These are phyloP conservation scores for Alectoris magna DNA, from an alignment of 2,797 vertebrate species.

Conservation along the genomic window DNA sequence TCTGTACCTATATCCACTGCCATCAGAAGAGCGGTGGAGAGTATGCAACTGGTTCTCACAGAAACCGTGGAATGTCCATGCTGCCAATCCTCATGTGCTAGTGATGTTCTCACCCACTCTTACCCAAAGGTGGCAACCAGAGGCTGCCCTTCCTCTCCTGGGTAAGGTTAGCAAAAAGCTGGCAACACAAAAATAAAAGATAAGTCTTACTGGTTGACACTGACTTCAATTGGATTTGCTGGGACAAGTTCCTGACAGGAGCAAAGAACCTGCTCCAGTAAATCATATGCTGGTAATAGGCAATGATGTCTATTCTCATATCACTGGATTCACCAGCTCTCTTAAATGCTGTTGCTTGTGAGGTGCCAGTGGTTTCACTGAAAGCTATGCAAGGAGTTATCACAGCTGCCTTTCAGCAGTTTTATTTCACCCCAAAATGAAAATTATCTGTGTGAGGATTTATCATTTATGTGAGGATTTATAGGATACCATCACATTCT, in stretches of 20 bases:
- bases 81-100: background rate
- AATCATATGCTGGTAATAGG: background rate
- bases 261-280: background rate
- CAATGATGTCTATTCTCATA: background rate
- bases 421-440: background rate
- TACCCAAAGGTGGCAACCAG: background rate
- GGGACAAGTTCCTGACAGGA: background rate
- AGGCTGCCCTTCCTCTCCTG: background rate
- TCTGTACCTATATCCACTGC: background rate
- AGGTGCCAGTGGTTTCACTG: background rate
- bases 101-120: no score
- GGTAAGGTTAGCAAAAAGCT: background rate
- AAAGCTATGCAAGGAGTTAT: background rate
- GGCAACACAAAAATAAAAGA: fast-evolving
- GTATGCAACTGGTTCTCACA: background rate
- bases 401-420: background rate
- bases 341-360: background rate
- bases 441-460: no score
- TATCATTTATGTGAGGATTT: background rate
- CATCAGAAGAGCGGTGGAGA: fast-evolving
- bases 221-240: background rate
- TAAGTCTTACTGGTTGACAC: background rate
- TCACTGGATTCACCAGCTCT: background rate
- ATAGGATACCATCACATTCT: background rate
- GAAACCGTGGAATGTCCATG: background rate